Percentiles rank a stretch among this genome's conserved stretches.
Conservation (phyloP, 1,140 invertebrate genomes). For the Stratiolaelaps scimitus region DNA sequence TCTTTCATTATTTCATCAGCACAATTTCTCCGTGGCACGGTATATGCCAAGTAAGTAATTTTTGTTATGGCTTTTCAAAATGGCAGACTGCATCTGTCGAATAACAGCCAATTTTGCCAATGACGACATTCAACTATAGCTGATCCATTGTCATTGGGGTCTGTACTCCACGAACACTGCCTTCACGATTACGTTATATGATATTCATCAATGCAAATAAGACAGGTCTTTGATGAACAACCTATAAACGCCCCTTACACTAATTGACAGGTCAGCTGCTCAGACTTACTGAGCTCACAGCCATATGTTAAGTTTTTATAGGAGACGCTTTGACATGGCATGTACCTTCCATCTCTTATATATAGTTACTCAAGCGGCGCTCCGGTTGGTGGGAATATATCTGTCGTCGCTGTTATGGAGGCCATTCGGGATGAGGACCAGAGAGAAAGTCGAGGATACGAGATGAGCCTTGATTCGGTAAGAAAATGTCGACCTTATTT, state of each 20-base stretch:
- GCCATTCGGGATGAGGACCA: background rate
- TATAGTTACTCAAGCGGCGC: slow-evolving; percentile 23
- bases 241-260: too few species aligned
- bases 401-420: slow-evolving; percentile 19
- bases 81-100: too few species aligned
- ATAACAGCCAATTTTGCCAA: too few species aligned
- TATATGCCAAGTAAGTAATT: slow-evolving; percentile 24
- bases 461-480: slow-evolving; percentile 25
- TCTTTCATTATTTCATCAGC: slow-evolving; percentile 27
- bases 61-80: too few species aligned
- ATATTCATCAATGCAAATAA: too few species aligned
- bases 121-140: background rate
- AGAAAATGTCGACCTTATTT: background rate
- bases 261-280: too few species aligned
- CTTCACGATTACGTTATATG: background rate
- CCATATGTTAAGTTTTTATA: too few species aligned
- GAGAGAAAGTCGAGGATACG: slow-evolving; percentile 6
- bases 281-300: too few species aligned
- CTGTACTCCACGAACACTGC: background rate
- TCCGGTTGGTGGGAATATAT: slow-evolving; percentile 16
- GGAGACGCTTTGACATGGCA: too few species aligned
- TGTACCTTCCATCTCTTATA: background rate
- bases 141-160: background rate
- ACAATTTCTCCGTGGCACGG: slow-evolving; percentile 20
- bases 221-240: too few species aligned